Base-by-base conservation (phyloP, 1,140 invertebrate genomes). In the Proales similis region DNA sequence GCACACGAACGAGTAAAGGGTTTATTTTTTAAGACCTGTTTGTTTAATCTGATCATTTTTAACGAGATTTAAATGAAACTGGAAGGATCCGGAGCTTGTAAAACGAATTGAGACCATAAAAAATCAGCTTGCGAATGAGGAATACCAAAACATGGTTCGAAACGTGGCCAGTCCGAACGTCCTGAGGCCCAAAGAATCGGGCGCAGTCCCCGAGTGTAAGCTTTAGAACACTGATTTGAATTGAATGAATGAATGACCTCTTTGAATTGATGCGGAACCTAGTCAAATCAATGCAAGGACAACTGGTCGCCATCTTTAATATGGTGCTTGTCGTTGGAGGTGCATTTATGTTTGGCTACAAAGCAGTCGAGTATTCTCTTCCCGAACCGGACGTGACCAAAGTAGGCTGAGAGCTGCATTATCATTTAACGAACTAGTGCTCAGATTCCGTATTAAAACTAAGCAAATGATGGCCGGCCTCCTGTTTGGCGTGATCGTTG, bases 321-420 rank as follows among this genome's bases (percentile, higher is more conserved):
- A 22, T 61, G 12, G n/a, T 61, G 2, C 20, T 24, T 5, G 39
- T 45, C 2, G 38, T 61, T 22, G 57, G 39, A 4, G 57, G 26
- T 17, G 38, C 57, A 9, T 61, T 61, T 46, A 26, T 61, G 7
- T 61, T 61, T 20, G 57, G 57, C 26, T 61, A 61, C 36, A 61
- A 61, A 61, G 57, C 57, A 46, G 20, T 46, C 0, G 39, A 45
- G 20, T 46, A 42, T 30, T n/a, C 43, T 12, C 17, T 30, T 4
- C 29, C 22, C 11, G 26, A 32, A 24, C n/a, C 24, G 36, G 26
- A 46, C 26, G 9, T 39, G 3, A n/a, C 39, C 26, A 17, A 11
- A 14, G 51, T 57, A 42, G 32, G 1, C 45, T 32, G 29, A 42
- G 17, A 19, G n/a, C 0, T 42, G 22, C 19, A n/a, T 3, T 32